Evolutionary conservation across 2,797 vertebrate genomes (phyloP).

Genomic region (Microctenopoma steveboyesi): DNA sequence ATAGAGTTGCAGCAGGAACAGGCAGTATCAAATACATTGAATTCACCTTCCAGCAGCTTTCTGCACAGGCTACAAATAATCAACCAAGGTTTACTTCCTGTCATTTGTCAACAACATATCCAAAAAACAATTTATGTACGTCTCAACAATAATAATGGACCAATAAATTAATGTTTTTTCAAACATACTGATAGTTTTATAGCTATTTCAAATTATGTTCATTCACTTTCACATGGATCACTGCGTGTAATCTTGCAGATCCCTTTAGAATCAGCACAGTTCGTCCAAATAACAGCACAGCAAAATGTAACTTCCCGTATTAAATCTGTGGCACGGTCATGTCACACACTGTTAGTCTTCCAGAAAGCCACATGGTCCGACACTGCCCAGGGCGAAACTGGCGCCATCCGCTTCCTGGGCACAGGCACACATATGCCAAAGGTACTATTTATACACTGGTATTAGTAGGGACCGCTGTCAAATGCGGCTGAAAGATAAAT

Average conservation of each 20-base stretch:
- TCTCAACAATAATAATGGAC: not conserved
- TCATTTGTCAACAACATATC: not conserved
- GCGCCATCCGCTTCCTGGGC: constrained; percentile 68
- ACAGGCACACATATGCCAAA: constrained; percentile 44
- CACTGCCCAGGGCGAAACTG: constrained; percentile 67
- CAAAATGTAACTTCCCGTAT: constrained; percentile 31
- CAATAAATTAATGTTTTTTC: not conserved
- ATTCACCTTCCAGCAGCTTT: not conserved
- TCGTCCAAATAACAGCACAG: not conserved
- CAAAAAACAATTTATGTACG: not conserved
- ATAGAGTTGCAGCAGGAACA: constrained; percentile 4
- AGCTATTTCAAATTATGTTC: not conserved
- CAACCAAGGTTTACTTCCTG: not conserved
- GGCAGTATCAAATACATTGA: not conserved
- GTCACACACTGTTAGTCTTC: constrained; percentile 63
- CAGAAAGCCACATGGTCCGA: constrained; percentile 58
- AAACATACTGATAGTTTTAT: not conserved
- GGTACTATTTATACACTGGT: constrained; percentile 73
- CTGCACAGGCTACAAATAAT: not conserved
- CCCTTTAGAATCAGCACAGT: not conserved
- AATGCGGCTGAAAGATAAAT: constrained; percentile 66
- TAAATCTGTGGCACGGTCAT: constrained; percentile 36
- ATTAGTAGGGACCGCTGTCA: constrained; percentile 54
- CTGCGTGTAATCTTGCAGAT: not conserved
- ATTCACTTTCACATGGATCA: not conserved